These are phyloP conservation scores for Rhinichthys klamathensis DNA, from an alignment of 2,113 vertebrate genomes.

Conservation along the genomic window DNA sequence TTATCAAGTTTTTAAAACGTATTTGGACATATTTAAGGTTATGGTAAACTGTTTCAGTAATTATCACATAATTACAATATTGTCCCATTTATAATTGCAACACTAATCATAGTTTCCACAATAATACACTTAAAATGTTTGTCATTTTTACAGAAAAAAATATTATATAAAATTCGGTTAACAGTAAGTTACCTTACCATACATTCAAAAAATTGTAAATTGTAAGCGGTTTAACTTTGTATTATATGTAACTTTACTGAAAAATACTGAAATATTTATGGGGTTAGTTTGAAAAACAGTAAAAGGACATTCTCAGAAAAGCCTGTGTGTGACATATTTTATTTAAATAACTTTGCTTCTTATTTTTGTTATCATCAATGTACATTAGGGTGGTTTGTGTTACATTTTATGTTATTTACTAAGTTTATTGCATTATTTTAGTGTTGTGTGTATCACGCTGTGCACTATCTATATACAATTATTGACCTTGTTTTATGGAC, in stretches of 20 bases:
- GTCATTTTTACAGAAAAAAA: too few species aligned
- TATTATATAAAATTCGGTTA: background rate
- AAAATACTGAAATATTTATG: too few species aligned
- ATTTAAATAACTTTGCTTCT: background rate
- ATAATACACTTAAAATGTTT: too few species aligned
- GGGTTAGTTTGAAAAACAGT: too few species aligned
- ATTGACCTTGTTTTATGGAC: too few species aligned
- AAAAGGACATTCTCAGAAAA: background rate
- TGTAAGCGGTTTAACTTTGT: too few species aligned
- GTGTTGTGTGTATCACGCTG: background rate
- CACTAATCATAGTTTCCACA: too few species aligned
- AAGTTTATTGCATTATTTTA: background rate
- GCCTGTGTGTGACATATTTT: background rate
- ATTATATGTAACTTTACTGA: too few species aligned
- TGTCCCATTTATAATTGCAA: too few species aligned
- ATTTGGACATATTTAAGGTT: too few species aligned
- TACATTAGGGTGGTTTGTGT: background rate
- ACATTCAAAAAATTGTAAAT: background rate
- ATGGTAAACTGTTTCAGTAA: too few species aligned
- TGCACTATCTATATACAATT: background rate
- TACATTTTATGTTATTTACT: background rate
- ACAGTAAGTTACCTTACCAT: background rate
- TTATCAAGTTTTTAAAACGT: background rate
- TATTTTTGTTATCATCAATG: background rate
- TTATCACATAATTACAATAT: too few species aligned